Evolutionary conservation across 2,113 vertebrate species (phyloP), one percentile per base, ranked within the genome.

Genomic region (Entomyzon cyanotis): DNA sequence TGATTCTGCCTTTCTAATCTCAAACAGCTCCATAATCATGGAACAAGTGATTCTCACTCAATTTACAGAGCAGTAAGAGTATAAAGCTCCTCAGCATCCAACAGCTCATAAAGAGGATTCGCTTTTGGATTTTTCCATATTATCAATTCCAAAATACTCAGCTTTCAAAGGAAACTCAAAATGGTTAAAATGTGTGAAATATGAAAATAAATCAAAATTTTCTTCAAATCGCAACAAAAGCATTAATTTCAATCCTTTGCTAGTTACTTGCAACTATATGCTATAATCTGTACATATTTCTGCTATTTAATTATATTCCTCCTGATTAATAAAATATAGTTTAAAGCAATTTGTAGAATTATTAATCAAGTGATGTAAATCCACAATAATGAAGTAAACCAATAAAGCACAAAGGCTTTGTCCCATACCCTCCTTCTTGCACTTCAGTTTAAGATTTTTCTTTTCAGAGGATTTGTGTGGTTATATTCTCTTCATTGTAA

Each of bases 401-500:
- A 87, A 64, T 49, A 94, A 94, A 62, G 33, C 52, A 33, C 30
- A 58, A 63, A 47, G 82, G 87, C 89, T 97, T 97, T 98, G 95
- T 93, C 97, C 97, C 95, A 95, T 73, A 58, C 24, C 91, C 83
- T 93, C 91, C 86, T 96, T 23, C 60, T 89, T 94, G 91, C 87
- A 97, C 92, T 96, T 91, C 91, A 95, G 96, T 92, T 95, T 31
- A 82, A 95, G 89, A 87, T 84, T 95, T 95, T 77, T 95, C 76
- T 83, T 83, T 73, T 95, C 91, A 86, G 84, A 75, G 84, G 44
- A 75, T 76, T 83, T 96, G 90, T 58, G 46, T 53, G 9, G 47
- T 71, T 95, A 96, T 96, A 98, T 95, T 92, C 87, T 70, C 78
- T 73, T 87, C 78, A 90, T 96, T 97, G 92, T 94, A 98, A 97